Evolutionary conservation across 2,888 invertebrate species (phyloP).

Genomic region (Ariolimax columbianus): DNA sequence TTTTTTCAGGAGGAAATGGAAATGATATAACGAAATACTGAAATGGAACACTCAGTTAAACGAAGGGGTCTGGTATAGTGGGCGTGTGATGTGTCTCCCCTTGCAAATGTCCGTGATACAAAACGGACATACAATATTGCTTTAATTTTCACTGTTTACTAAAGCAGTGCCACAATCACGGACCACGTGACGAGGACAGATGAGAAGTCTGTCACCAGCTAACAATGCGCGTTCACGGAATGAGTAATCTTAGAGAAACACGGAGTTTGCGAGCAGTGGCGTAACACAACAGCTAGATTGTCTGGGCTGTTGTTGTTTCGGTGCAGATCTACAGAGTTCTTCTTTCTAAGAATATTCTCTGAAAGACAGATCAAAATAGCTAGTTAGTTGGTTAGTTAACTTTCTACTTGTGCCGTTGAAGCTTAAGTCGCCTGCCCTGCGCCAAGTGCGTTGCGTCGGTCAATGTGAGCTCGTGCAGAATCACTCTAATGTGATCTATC

Average conservation of each 20-base stretch:
- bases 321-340: too few species aligned
- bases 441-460: too few species aligned
- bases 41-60: neutral
- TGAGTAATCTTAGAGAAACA: neutral
- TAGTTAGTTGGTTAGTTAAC: too few species aligned
- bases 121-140: neutral
- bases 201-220: neutral
- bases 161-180: neutral
- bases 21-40: neutral
- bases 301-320: too few species aligned
- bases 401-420: too few species aligned
- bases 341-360: too few species aligned
- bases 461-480: too few species aligned
- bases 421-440: too few species aligned
- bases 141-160: neutral
- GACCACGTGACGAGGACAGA: neutral
- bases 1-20: neutral
- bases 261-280: too few species aligned
- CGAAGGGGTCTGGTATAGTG: neutral
- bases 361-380: too few species aligned
- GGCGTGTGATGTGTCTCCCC: neutral
- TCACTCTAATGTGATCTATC: too few species aligned
- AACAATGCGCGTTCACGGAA: neutral
- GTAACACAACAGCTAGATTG: too few species aligned
- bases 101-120: slow-evolving; percentile 7